These are phyloP conservation scores for Andrena dorsata DNA, from an alignment of 2,888 invertebrate species.

Conservation along the genomic window DNA sequence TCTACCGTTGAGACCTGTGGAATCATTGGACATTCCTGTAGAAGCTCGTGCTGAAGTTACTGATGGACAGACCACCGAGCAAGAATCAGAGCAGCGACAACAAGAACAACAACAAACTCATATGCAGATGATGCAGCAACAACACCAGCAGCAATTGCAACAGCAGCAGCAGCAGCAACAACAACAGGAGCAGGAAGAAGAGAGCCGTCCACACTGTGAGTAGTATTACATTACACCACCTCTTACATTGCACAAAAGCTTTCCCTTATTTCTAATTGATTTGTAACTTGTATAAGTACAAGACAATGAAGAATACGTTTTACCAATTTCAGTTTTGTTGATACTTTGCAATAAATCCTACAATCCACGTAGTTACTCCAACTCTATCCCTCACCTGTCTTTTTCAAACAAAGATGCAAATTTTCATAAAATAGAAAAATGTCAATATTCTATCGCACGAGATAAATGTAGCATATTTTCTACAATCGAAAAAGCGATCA, in stretches of 20 bases:
- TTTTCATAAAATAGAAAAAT: too few species aligned
- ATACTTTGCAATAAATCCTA: too few species aligned
- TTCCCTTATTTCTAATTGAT: neutral
- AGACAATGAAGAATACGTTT: too few species aligned
- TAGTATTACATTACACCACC: conserved; percentile 66
- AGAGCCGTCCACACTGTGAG: conserved; percentile 92
- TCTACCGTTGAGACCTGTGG: conserved; percentile 76
- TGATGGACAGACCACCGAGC: conserved; percentile 75
- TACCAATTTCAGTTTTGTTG: too few species aligned
- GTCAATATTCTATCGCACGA: too few species aligned
- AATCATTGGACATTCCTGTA: conserved; percentile 80
- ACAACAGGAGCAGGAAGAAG: conserved; percentile 87
- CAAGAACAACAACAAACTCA: conserved; percentile 78
- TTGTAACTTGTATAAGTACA: too few species aligned
- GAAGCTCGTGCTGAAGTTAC: conserved; percentile 80
- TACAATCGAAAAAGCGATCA: too few species aligned
- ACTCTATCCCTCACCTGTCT: too few species aligned
- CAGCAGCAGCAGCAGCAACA: conserved; percentile 84
- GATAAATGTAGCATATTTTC: too few species aligned
- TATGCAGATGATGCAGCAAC: conserved; percentile 84
- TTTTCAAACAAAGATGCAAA: too few species aligned
- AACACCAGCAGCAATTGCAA: conserved; percentile 84
- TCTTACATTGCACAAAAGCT: too few species aligned
- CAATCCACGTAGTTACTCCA: too few species aligned
- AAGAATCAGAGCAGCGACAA: conserved; percentile 74